A percentile compares a stretch with the other conserved stretches of the same genome.
These are phyloP conservation scores for Canis aureus DNA, from an alignment of 2,113 vertebrate species.

Conservation along the genomic window DNA sequence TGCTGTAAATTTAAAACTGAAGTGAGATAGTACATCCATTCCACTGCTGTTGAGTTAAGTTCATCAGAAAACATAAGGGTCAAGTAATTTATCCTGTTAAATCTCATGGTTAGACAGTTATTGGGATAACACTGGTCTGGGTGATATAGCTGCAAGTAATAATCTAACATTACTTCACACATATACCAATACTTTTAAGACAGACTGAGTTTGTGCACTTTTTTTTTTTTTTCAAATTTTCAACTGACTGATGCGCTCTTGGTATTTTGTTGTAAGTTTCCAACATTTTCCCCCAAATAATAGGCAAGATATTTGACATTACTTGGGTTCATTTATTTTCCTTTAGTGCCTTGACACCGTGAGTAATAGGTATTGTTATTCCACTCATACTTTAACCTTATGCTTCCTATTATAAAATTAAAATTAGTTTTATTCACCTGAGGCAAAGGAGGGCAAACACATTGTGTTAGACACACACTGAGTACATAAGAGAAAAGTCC, in stretches of 20 bases:
- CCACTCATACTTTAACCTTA: constrained; percentile 27
- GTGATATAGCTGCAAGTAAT: not conserved
- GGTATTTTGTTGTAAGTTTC: not conserved
- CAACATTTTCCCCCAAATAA: not conserved
- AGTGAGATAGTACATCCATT: not conserved
- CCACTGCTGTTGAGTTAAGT: not conserved
- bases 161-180: not conserved
- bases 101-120: not conserved
- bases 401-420: not conserved
- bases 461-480: not conserved
- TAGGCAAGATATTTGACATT: not conserved
- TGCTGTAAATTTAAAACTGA: constrained; percentile 3
- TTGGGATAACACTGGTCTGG: not conserved
- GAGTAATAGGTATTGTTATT: not conserved
- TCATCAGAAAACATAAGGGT: constrained; percentile 56
- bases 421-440: not conserved
- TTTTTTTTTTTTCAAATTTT: not conserved
- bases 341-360: not conserved
- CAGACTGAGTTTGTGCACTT: not conserved
- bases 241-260: not conserved
- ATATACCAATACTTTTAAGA: not conserved
- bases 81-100: not conserved
- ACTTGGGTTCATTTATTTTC: not conserved
- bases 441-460: not conserved
- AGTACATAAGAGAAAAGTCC: not conserved